phyloP scores from a whole-genome alignment of 37 sponge, comb jelly and placozoan species.

The Oopsacas minuta region DNA sequence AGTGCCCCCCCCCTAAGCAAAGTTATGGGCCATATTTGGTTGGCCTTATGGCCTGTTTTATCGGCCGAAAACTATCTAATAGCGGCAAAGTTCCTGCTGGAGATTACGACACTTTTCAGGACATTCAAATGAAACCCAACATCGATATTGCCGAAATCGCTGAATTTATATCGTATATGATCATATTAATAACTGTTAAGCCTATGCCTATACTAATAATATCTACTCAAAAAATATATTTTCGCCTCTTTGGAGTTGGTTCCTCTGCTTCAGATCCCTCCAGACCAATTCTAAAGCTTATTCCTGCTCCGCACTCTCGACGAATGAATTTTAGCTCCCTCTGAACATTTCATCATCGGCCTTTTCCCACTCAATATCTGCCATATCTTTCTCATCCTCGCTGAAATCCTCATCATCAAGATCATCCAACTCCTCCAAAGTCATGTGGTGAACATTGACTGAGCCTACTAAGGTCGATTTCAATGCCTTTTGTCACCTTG shows the following conservation, averaged over 20 bases:
- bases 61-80: no score
- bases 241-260: not conserved
- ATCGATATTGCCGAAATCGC: no score
- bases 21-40: no score
- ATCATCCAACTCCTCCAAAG: not conserved
- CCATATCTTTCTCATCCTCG: not conserved
- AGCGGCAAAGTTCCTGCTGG: no score
- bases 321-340: not conserved
- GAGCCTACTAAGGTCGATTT: not conserved
- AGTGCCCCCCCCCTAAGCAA: no score
- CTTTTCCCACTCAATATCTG: not conserved
- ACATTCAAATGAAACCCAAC: no score
- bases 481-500: not conserved
- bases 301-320: not conserved
- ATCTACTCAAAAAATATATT: no score
- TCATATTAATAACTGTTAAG: no score
- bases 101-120: no score
- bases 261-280: not conserved
- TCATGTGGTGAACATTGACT: not conserved
- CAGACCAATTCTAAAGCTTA: not conserved
- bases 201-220: no score
- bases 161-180: no score
- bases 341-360: not conserved
- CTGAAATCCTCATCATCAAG: not conserved
- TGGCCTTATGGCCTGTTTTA: no score